These are phyloP conservation scores for Onthophagus sagittarius DNA, from an alignment of 2,888 invertebrate genomes.

Conservation along the genomic window DNA sequence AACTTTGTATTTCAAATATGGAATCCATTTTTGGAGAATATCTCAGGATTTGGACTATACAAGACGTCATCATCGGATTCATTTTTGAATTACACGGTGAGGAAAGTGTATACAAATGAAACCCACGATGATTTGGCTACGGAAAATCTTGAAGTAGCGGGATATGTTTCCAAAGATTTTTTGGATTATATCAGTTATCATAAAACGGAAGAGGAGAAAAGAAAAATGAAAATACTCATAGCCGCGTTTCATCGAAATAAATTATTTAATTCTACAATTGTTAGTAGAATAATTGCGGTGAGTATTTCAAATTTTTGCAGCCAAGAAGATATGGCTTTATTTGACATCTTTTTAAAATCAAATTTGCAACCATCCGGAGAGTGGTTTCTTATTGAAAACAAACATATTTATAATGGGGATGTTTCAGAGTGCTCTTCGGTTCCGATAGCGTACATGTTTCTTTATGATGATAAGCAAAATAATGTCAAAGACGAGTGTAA, in stretches of 20 bases:
- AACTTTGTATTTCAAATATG: conserved; percentile 18
- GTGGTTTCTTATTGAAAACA: conserved; percentile 16
- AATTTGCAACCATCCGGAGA: neutral
- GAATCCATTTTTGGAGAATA: conserved; percentile 14
- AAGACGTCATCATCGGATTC: neutral
- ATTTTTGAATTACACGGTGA: conserved; percentile 17
- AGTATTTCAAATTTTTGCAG: conserved; percentile 15
- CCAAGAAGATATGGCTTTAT: neutral
- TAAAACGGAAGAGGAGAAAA: conserved; percentile 11
- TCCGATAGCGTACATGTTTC: conserved; percentile 18
- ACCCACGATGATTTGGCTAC: neutral
- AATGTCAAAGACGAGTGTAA: neutral
- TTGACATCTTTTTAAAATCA: conserved; percentile 16
- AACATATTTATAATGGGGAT: conserved; percentile 13
- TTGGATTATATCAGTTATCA: neutral
- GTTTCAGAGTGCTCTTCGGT: conserved; percentile 11
- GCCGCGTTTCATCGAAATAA: conserved; percentile 7
- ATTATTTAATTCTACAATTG: conserved; percentile 2
- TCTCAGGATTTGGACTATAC: conserved; percentile 16
- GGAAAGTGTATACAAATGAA: conserved; percentile 5
- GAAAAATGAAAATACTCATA: conserved; percentile 15
- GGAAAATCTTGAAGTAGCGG: conserved; percentile 16
- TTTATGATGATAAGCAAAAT: conserved; percentile 5
- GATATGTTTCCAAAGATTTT: conserved; percentile 16
- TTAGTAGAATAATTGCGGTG: conserved; percentile 15